Base-by-base conservation (phyloP, 2,888 invertebrate species). In the Lycocerus yunnanus region DNA sequence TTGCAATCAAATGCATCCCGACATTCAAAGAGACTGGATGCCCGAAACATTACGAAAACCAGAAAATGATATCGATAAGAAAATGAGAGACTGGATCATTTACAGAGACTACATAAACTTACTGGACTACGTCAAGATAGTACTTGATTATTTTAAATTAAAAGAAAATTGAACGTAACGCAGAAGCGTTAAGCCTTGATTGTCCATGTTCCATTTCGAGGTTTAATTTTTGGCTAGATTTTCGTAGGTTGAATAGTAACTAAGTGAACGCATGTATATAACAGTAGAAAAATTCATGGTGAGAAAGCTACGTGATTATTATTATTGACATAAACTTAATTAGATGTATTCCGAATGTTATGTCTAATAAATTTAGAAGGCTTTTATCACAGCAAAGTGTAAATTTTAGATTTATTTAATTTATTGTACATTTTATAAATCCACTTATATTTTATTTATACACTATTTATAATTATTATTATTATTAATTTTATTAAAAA, bases 101-200 rank as follows among this genome's bases (percentile, higher is more conserved):
- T 89, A 90, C 83, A 85, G 91, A 66, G 92, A 92, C 81, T 92
- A 91, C 85, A 89, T 91, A 86, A 90, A 90, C 82, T 88, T 88
- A 5, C 86, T 92, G 63, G 89, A 91, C 79, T 91, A 90, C 85
- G 87, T 91, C 68, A 84, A 87, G 14, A 86, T 91, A 77, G 88
- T 89, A 71, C 88, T 89, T 82, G 85, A 88, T 59, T 85, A 89
- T 75, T 81, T 85, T 66, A 80, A 77, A 43, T 43, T 43, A 43
- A 43, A 74, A 71, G 66, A 20, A 80, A 77, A 59, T 78, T 69
- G 43, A 43, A 43, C 20, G 71, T 65, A 74, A 74, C 14, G 20
- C 15, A 68, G 20, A 43, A 66, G 59, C 16, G 63, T 59, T 58
- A 58, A 70, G 68, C 63, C 59, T 71, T 74, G 69, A 66, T 72